phyloP scores from a whole-genome alignment of 2,113 vertebrate species.

The Cebus imitator region DNA sequence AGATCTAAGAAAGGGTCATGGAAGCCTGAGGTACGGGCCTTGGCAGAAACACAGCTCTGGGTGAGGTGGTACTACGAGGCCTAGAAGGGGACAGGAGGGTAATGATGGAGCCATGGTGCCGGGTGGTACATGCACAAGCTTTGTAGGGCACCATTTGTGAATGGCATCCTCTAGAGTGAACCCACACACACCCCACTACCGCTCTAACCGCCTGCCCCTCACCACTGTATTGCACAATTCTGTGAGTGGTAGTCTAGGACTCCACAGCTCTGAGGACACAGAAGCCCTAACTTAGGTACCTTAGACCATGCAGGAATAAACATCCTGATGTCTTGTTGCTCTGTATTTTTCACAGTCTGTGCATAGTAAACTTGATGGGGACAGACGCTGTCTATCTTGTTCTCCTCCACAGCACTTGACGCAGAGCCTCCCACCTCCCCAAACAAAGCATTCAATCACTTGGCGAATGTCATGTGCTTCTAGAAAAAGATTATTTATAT shows the following conservation, averaged over 20 bases:
- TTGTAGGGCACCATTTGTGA: background rate
- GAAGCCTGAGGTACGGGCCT: background rate
- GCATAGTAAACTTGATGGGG: background rate
- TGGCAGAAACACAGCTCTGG: background rate
- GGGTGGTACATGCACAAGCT: background rate
- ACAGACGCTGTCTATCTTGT: background rate
- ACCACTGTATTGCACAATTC: background rate
- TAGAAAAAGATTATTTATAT: background rate
- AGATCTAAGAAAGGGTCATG: background rate
- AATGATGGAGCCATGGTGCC: fast-evolving
- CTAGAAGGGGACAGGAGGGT: background rate
- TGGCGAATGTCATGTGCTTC: background rate
- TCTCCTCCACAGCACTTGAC: background rate
- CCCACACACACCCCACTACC: background rate
- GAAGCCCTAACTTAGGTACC: background rate
- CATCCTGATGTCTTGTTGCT: background rate
- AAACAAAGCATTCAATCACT: background rate
- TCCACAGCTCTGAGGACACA: background rate
- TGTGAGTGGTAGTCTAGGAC: background rate
- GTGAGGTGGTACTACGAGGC: background rate
- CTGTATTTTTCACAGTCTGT: background rate
- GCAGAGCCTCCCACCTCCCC: background rate
- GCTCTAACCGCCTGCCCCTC: background rate
- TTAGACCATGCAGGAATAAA: background rate
- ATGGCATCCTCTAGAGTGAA: background rate